Evolutionary conservation across 1,140 invertebrate species (phyloP), one percentile per base, ranked within the genome.

Genomic region (Dryas iulia): DNA sequence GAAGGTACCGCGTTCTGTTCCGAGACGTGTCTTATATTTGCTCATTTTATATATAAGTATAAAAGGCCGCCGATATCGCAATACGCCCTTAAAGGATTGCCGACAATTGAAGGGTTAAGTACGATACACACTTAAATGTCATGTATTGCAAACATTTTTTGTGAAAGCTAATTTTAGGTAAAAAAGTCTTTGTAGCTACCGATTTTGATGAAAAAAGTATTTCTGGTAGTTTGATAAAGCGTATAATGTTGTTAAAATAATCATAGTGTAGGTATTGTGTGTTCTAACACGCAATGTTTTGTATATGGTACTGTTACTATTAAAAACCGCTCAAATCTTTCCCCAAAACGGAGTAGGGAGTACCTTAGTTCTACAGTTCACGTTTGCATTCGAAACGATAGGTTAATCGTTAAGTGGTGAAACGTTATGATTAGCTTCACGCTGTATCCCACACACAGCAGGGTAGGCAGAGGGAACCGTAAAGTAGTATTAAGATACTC

Each of bases 31-130:
- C 8, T n/a, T 47, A 47, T 18, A 21, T 47, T 47, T 47, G 39
- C 39, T 18, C 6, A 8, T 47, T 47, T 47, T 21, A 47, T 3
- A 18, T 21, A 2, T 47, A 47, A 47, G 39, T 47, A 47, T 47
- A 21, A 47, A 47, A 47, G 39, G 39, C 14, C 3, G 39, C 39
- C 39, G 39, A 23, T 59, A 47, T 28, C 18, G 21, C 23, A n/a
- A 5, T 28, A 30, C 31, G 25, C 7, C 14, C 35, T 14, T 47
- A 59, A 66, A 66, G 21, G 39, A 21, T 53, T 59, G 64, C 56
- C 64, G 64, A 53, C 64, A 18, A 47, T 26, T 66, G 56, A 47
- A 66, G 56, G 64, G 64, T 57, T 66, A 66, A 66, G 65, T 60
- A 59, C 57, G 57, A 58, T 33, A 23, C 52, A 28, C 39, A 25